These are phyloP conservation scores for Lutjanus argentimaculatus DNA, from an alignment of 2,797 vertebrate species.

Conservation along the genomic window DNA sequence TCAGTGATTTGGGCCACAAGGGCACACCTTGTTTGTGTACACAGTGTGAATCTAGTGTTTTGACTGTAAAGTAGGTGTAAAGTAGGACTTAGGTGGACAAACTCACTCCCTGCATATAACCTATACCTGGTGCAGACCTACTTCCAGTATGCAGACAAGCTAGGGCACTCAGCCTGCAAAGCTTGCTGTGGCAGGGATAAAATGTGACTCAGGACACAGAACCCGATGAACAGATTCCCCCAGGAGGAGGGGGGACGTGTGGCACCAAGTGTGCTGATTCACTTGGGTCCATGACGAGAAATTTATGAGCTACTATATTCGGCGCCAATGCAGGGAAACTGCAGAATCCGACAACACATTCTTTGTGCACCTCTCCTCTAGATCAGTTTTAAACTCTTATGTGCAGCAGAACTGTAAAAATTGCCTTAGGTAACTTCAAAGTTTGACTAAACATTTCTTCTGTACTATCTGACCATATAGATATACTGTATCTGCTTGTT, in stretches of 20 bases:
- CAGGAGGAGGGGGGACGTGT: constrained; percentile 34
- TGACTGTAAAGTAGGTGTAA: background rate
- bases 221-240: constrained; percentile 69
- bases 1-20: constrained; percentile 32
- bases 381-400: background rate
- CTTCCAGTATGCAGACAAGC: constrained; percentile 41
- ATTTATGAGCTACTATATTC: constrained; percentile 75
- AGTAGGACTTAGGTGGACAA: background rate
- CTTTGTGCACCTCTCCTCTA: background rate
- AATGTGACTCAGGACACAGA: constrained; percentile 77
- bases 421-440: background rate
- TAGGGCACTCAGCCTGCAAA: constrained; percentile 55
- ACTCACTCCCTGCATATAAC: constrained; percentile 24
- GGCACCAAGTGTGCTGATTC: constrained; percentile 69
- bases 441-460: background rate
- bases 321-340: constrained; percentile 49
- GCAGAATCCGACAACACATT: constrained; percentile 39
- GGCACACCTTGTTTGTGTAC: constrained; percentile 43
- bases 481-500: background rate
- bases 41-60: background rate
- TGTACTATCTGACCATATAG: background rate
- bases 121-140: constrained; percentile 37
- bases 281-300: constrained; percentile 64
- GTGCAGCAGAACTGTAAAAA: constrained; percentile 12
- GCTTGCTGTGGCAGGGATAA: constrained; percentile 61